Percentiles rank a stretch among this genome's conserved stretches.
These are phyloP conservation scores for Schmidtea mediterranea DNA, from an alignment of 1,140 invertebrate species.

Conservation along the genomic window DNA sequence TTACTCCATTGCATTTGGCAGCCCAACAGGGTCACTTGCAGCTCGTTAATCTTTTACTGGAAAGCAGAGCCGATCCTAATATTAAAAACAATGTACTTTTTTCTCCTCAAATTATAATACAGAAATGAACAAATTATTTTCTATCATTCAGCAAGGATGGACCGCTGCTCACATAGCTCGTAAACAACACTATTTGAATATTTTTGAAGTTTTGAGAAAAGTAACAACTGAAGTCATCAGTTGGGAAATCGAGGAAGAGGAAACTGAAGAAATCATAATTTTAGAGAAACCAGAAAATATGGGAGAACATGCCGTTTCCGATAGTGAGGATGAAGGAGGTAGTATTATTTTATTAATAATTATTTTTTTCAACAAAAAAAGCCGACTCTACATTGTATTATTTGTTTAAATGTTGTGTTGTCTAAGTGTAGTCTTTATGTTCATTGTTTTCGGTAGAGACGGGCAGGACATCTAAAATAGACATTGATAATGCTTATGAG, in stretches of 20 bases:
- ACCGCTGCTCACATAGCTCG: constrained; percentile 75
- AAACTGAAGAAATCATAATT: constrained; percentile 66
- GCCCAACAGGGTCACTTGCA: constrained; percentile 7
- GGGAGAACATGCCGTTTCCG: constrained; percentile 86
- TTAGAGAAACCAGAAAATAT: constrained; percentile 67
- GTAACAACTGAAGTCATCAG: constrained; percentile 47
- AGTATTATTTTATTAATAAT: constrained; percentile 15
- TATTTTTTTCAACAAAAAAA: background rate
- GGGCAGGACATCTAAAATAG: constrained; percentile 15
- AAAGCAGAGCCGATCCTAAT: constrained; percentile 7
- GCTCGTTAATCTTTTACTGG: constrained; percentile 7
- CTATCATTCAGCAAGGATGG: constrained; percentile 50
- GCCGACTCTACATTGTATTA: background rate
- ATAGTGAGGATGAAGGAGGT: constrained; percentile 90
- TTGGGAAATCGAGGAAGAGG: constrained; percentile 36
- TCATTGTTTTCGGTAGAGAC: constrained; percentile 3
- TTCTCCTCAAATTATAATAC: background rate
- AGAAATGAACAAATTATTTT: background rate
- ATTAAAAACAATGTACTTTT: background rate
- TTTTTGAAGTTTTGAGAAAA: constrained; percentile 72
- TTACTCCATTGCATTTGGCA: constrained; percentile 78
- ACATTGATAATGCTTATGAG: background rate
- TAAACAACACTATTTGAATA: constrained; percentile 79
- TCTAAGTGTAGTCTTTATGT: constrained; percentile 5
- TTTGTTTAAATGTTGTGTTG: background rate